A percentile compares a stretch with the other conserved stretches of the same genome.
These are phyloP conservation scores for Propithecus deckenii DNA, from an alignment of 2,797 vertebrate species.

Conservation along the genomic window DNA sequence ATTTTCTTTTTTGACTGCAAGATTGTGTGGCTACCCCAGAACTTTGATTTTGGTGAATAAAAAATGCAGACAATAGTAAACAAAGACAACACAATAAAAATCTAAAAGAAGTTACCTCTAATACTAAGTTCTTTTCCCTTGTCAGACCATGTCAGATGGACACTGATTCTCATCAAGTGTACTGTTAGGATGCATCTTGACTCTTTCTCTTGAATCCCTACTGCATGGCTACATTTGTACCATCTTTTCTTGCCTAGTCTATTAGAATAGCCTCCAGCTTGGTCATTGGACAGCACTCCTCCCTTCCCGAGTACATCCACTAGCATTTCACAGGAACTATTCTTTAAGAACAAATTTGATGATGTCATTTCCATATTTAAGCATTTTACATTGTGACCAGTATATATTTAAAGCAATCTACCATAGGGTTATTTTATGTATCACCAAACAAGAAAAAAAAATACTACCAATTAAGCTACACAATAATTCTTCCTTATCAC, in stretches of 20 bases:
- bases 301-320: background rate
- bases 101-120: background rate
- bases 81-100: background rate
- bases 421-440: background rate
- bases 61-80: background rate
- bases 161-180: background rate
- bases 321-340: background rate
- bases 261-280: background rate
- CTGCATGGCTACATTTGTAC: background rate
- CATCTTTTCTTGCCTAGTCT: background rate
- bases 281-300: background rate
- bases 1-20: background rate
- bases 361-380: background rate
- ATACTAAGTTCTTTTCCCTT: background rate
- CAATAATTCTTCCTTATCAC: background rate
- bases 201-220: background rate
- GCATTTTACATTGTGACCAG: background rate
- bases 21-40: background rate
- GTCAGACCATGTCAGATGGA: background rate
- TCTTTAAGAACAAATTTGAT: background rate
- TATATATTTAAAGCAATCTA: background rate
- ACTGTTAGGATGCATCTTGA: background rate
- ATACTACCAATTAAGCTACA: background rate
- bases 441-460: background rate
- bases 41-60: background rate